These are phyloP conservation scores for Microctonus aethiopoides DNA, from an alignment of 2,888 invertebrate genomes.

Conservation along the genomic window DNA sequence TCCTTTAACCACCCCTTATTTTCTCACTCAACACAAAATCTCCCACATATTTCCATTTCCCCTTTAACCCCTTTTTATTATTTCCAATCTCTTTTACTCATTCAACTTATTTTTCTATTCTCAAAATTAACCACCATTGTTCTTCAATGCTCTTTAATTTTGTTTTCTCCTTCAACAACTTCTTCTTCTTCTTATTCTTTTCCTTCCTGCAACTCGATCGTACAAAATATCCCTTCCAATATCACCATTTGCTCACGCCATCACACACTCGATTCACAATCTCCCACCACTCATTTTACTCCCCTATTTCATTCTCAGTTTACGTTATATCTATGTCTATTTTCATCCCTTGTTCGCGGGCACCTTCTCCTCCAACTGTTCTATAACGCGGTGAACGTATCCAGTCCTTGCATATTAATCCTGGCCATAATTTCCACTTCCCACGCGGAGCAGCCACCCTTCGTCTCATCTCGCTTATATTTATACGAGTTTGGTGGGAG, in stretches of 20 bases:
- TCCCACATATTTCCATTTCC: too few species aligned
- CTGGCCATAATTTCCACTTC: slow-evolving; percentile 68
- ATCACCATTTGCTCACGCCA: background rate
- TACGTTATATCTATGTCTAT: background rate
- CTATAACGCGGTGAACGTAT: slow-evolving; percentile 64
- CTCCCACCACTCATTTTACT: too few species aligned
- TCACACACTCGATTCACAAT: slow-evolving; percentile 8
- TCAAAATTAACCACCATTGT: slow-evolving; percentile 47
- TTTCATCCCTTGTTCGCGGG: slow-evolving; percentile 1
- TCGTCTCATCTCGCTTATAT: slow-evolving; percentile 54
- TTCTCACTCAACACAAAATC: slow-evolving; percentile 37
- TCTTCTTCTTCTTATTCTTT: slow-evolving; percentile 42
- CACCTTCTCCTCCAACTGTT: slow-evolving; percentile 52
- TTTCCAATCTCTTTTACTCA: too few species aligned
- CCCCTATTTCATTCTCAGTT: too few species aligned
- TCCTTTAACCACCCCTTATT: slow-evolving; percentile 28
- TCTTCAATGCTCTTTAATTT: slow-evolving; percentile 37
- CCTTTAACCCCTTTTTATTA: slow-evolving; percentile 66
- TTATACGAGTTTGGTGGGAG: slow-evolving; percentile 46
- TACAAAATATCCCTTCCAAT: slow-evolving; percentile 17
- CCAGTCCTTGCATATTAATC: slow-evolving; percentile 68
- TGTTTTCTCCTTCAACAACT: slow-evolving; percentile 21
- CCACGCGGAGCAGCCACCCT: slow-evolving; percentile 65
- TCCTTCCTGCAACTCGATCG: slow-evolving; percentile 35
- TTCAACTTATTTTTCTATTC: too few species aligned